Base-by-base conservation (phyloP, 2,113 vertebrate genomes). In the Hirundichthys speculiger region DNA sequence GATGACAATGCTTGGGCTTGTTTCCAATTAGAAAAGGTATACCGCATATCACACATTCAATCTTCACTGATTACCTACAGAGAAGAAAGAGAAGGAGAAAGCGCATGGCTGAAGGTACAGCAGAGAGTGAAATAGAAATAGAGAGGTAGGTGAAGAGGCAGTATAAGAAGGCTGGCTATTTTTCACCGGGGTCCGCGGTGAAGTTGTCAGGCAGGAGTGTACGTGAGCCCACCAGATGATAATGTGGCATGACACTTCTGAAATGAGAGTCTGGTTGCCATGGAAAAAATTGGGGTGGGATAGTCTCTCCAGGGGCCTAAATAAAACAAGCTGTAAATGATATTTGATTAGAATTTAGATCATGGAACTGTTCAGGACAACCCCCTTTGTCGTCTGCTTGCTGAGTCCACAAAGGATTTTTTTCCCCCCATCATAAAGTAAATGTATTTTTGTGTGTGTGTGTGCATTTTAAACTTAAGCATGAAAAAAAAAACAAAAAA, bases 341-440 rank as follows among this genome's bases (percentile, higher is more conserved):
- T 98, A 96, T 98, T 97, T 98, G 96, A 98, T 99, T 98, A 96
- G 95, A 95, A 96, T 96, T 97, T 96, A 96, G 95, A 98, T 96
- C 94, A 95, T 95, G 94, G 94, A 94, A 95, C 93, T 90, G 93
- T 95, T 93, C 76, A 90, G 92, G 93, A 95, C 91, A 90, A 88
- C 30, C 92, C 91, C 92, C 87, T 80, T 90, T 91, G 91, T 90
- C 75, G 87, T 89, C 89, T 77, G 76, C 79, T 80, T 77, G 77
- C 86, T 90, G 74, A 74, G 63, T 63, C 20, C 30, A 9, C 30
- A 34, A 34, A 34, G 6, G 30, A 34, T 34, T 2, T 34, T n/a
- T n/a, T n/a, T n/a, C n/a, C n/a, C n/a, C 30, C 30, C 30, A n/a
- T n/a, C n/a, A n/a, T 34, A 10, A 34, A 34, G 1, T 9, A 1